Base-by-base conservation (phyloP, 2,797 vertebrate genomes). In the Tinamus major region DNA sequence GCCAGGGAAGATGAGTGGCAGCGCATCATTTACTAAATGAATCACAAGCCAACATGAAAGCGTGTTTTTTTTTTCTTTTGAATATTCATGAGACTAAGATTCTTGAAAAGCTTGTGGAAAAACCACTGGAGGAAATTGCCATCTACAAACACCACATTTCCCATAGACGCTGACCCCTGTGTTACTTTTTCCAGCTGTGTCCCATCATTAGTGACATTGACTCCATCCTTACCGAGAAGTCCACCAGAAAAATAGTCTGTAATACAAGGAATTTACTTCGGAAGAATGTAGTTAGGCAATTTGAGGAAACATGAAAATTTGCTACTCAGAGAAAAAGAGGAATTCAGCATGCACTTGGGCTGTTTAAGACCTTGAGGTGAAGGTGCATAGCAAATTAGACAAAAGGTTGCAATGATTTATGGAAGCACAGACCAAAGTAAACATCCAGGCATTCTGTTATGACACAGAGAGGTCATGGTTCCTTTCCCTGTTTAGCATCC, bases 381-480 rank as follows among this genome's bases (percentile, higher is more conserved):
- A 91, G 59, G 89, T 70, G 74, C 85, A 91, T 23, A 2, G 5
- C 82, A 93, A 85, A 94, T 89, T 48, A 91, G 87, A 94, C 59
- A 86, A 85, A 92, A 93, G 51, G 85, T 79, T 95, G 76, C 79
- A 70, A 37, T 41, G n/a, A 89, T 87, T 87, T 91, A 87, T 29
- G 1, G 76, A 91, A 91, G 51, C 59, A 91, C 85, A 89, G 56
- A 71, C 72, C 48, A 87, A 81, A 87, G 79, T 75, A 92, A 94
- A 79, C 53, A 88, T 26, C 65, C 7, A 67, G 59, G 51, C 39
- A 48, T 95, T 89, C 71, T 87, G 48, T 84, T 87, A 78, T 49
- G 65, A 87, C 92, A 93, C 1, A 1, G 33, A 64, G 41, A 90
- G 71, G 81, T 92, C 86, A 92, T 48, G 42, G 65, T 35, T 88